Conservation (phyloP, 2,113 vertebrate genomes). For the Ceyx cyanopectus region DNA sequence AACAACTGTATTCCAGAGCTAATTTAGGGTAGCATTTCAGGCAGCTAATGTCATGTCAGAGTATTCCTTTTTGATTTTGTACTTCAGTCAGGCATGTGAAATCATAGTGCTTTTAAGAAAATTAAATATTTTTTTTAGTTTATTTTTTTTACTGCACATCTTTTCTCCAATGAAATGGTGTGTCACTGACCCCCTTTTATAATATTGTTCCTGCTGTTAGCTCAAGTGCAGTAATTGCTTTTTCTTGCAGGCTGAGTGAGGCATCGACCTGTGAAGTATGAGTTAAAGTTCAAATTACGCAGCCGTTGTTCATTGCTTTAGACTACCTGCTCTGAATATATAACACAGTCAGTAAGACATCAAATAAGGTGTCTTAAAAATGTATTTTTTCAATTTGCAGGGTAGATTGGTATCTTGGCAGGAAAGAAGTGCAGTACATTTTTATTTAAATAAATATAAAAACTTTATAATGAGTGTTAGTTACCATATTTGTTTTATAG, state of each 20-base stretch:
- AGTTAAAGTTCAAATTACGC: conserved; percentile 75
- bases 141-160: conserved; percentile 36
- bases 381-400: background rate
- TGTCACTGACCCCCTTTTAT: conserved; percentile 49
- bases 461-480: background rate
- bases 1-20: background rate
- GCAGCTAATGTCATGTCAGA: conserved; percentile 33
- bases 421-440: background rate
- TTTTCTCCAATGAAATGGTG: conserved; percentile 52
- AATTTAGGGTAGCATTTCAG: conserved; percentile 21
- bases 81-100: conserved; percentile 59
- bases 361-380: background rate
- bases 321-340: conserved; percentile 72
- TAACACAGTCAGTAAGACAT: conserved; percentile 27
- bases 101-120: conserved; percentile 79
- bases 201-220: conserved; percentile 55
- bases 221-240: conserved; percentile 75
- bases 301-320: conserved; percentile 69
- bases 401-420: background rate
- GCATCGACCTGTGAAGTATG: conserved; percentile 69
- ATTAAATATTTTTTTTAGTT: conserved; percentile 37
- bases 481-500: background rate
- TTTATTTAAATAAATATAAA: background rate
- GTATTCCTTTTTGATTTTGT: conserved; percentile 58
- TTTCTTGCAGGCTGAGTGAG: conserved; percentile 66